Evolutionary conservation across 2,797 vertebrate species (phyloP).

Genomic region (Choloepus didactylus): DNA sequence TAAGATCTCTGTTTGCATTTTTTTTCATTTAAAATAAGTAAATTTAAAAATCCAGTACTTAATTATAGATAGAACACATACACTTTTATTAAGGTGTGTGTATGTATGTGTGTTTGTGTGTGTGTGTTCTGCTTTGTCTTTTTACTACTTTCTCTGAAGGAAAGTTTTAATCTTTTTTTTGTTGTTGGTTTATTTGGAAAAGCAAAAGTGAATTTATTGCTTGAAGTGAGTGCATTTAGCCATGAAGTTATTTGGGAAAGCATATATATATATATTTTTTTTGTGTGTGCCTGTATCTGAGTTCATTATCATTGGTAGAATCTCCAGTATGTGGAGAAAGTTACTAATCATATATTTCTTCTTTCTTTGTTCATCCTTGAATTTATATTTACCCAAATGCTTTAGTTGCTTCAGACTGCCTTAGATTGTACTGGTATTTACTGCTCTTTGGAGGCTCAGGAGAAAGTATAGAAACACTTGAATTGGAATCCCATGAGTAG

Average conservation of each 20-base stretch:
- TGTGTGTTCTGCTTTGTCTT: background rate
- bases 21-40: slow-evolving; percentile 80
- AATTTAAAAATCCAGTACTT: slow-evolving; percentile 58
- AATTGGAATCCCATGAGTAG: no score
- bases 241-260: background rate
- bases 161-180: background rate
- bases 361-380: background rate
- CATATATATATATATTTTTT: background rate
- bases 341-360: background rate
- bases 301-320: background rate
- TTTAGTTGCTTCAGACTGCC: background rate
- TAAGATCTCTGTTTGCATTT: slow-evolving; percentile 69
- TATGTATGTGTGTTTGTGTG: no score
- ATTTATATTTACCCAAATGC: background rate
- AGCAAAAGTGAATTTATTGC: background rate
- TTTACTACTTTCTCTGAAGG: background rate
- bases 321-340: background rate
- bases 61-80: background rate
- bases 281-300: background rate
- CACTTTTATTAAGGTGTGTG: background rate
- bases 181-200: background rate
- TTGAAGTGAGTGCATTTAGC: background rate
- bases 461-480: background rate
- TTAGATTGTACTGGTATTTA: rapidly evolving
- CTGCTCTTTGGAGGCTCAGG: background rate